Percentiles rank a stretch among this genome's conserved stretches.
These are phyloP conservation scores for Myotis pilosus DNA, from an alignment of 2,797 vertebrate species.

Conservation along the genomic window DNA sequence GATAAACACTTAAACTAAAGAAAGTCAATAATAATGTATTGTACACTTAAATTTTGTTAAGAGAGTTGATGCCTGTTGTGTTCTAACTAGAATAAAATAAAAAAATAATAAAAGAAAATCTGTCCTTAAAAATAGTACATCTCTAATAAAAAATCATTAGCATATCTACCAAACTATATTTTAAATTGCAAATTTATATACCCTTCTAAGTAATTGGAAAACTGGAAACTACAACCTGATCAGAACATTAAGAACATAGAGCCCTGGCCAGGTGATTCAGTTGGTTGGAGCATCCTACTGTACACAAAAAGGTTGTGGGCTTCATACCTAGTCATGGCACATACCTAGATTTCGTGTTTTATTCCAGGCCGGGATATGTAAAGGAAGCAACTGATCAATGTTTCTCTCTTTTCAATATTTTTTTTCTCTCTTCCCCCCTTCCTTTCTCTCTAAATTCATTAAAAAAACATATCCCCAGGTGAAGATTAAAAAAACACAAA, in stretches of 20 bases:
- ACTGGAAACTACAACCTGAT: not conserved
- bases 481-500: not conserved
- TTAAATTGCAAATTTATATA: not conserved
- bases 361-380: not conserved
- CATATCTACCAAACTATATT: not conserved
- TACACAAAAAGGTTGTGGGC: not conserved
- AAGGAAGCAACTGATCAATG: not conserved
- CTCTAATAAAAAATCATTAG: not conserved
- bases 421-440: not conserved
- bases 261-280: not conserved
- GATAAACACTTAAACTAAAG: not conserved
- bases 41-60: not conserved
- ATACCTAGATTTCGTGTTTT: not conserved
- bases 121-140: not conserved
- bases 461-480: not conserved
- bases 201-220: not conserved
- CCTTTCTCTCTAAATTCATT: not conserved
- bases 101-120: not conserved
- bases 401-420: not conserved
- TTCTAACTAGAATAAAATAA: not conserved
- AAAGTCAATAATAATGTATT: not conserved
- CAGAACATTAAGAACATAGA: not conserved
- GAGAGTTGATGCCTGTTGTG: not conserved
- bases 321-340: not conserved
- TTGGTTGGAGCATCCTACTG: too few species aligned